Evolutionary conservation across 2,113 vertebrate species (phyloP).

Genomic region (Saiga tatarica): DNA sequence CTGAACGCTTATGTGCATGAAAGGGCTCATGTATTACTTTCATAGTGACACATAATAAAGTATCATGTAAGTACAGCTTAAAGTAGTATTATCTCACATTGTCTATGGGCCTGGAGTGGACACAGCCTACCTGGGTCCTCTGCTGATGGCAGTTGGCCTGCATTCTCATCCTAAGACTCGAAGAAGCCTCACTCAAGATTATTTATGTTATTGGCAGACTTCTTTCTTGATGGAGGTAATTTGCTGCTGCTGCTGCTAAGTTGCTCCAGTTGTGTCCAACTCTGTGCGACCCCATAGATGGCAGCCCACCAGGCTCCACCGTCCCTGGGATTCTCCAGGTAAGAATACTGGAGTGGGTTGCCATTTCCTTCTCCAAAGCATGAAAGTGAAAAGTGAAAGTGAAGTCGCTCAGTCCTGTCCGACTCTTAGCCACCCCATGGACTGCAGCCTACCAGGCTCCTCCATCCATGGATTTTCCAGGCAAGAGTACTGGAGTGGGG

Average conservation of each 20-base stretch:
- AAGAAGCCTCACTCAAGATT: neutral
- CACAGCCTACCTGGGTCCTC: neutral
- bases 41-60: neutral
- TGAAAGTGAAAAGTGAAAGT: too few relatives aligned
- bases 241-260: neutral
- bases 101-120: neutral
- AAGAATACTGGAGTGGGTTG: too few relatives aligned
- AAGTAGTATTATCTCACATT: neutral
- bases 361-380: too few relatives aligned
- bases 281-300: too few relatives aligned
- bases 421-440: too few relatives aligned
- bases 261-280: too few relatives aligned
- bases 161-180: neutral
- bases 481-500: too few relatives aligned
- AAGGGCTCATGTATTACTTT: neutral
- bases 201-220: neutral
- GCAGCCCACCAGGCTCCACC: too few relatives aligned
- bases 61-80: neutral
- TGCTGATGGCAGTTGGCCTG: accelerated
- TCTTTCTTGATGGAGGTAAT: neutral
- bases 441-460: too few relatives aligned
- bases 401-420: too few relatives aligned
- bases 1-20: neutral
- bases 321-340: too few relatives aligned
- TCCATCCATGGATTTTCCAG: too few relatives aligned